These are phyloP conservation scores for Oxycera nigricornis DNA, from an alignment of 2,888 invertebrate genomes.

Conservation along the genomic window DNA sequence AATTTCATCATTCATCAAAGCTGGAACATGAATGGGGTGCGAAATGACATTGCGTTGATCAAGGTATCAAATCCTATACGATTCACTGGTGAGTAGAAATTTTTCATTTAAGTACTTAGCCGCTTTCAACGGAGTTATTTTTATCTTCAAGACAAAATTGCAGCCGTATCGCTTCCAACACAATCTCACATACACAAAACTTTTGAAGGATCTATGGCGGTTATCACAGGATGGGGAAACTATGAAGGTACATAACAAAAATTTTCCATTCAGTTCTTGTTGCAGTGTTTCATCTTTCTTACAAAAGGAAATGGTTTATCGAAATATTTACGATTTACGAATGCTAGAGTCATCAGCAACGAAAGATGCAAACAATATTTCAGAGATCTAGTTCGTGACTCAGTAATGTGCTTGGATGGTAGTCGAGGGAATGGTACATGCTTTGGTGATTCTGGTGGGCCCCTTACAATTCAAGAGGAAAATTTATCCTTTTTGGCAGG, in stretches of 20 bases:
- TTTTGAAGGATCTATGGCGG: background rate
- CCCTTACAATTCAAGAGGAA: background rate
- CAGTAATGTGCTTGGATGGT: background rate
- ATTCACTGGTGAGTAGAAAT: background rate
- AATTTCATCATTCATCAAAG: background rate
- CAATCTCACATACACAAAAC: background rate
- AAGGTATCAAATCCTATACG: background rate
- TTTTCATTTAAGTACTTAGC: too few relatives aligned
- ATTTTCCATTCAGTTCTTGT: background rate
- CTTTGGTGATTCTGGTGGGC: background rate
- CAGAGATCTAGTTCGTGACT: background rate
- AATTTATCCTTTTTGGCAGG: background rate
- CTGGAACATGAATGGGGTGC: background rate
- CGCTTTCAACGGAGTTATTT: background rate
- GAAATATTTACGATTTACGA: background rate
- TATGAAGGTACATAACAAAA: background rate
- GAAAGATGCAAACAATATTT: background rate
- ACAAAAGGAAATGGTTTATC: background rate
- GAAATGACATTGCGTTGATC: background rate
- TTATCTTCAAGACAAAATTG: background rate
- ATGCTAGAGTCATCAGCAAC: background rate
- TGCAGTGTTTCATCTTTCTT: background rate
- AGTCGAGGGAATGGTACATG: slow-evolving; percentile 2
- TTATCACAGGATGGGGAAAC: background rate
- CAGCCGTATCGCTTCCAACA: background rate